A percentile compares a stretch with the other conserved stretches of the same genome.
Evolutionary conservation across 2,797 vertebrate genomes (phyloP).

Genomic region (Onychomys torridus): DNA sequence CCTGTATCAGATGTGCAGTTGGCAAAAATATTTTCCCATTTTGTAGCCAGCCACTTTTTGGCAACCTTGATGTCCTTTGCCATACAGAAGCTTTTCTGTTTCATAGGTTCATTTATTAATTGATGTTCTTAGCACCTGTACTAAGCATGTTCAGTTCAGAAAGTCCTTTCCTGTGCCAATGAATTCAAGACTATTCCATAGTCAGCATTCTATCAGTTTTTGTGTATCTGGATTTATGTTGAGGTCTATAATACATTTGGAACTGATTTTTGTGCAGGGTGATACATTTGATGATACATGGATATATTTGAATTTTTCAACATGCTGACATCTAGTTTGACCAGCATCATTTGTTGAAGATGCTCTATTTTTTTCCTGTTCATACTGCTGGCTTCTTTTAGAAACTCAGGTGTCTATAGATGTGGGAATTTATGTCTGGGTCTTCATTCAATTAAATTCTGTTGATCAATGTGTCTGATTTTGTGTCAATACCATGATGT

Average conservation of each 20-base stretch:
- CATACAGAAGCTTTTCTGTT: neutral
- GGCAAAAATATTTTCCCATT: neutral
- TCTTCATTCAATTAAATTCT: neutral
- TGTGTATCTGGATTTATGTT: neutral
- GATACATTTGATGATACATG: neutral
- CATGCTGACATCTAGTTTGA: neutral
- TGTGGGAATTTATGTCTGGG: neutral
- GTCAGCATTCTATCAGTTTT: neutral
- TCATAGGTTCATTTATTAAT: neutral
- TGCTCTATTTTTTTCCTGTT: neutral
- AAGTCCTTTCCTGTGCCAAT: neutral
- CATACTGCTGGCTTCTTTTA: neutral
- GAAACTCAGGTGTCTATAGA: neutral
- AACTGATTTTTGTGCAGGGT: neutral
- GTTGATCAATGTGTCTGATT: neutral
- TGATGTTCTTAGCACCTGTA: neutral
- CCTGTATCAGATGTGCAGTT: neutral
- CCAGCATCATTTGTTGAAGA: neutral
- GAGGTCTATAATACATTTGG: neutral
- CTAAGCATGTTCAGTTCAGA: neutral
- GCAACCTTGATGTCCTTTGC: neutral
- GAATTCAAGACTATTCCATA: neutral
- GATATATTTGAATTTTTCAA: neutral
- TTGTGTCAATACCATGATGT: neutral
- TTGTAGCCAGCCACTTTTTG: neutral